Percentiles rank a stretch among this genome's conserved stretches.
Evolutionary conservation across 2,113 vertebrate genomes (phyloP).

Genomic region (Pluvianellus socialis): DNA sequence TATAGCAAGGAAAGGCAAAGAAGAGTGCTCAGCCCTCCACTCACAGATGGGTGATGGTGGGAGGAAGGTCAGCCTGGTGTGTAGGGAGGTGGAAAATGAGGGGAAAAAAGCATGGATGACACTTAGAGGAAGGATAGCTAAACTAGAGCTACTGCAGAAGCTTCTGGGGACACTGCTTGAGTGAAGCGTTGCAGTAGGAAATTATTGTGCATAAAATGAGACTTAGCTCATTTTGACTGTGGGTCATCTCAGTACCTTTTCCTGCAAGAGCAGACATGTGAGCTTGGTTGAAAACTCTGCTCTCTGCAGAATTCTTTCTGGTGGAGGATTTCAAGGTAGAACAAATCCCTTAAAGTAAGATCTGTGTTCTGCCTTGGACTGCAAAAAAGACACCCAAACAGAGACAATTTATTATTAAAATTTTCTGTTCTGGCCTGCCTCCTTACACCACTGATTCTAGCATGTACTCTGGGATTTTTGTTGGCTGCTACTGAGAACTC

Average conservation of each 20-base stretch:
- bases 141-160: background rate
- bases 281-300: background rate
- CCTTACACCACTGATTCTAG: background rate
- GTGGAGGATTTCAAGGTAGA: background rate
- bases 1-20: background rate
- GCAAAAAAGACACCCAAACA: background rate
- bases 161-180: background rate
- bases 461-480: background rate
- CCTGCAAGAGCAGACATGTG: background rate
- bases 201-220: background rate
- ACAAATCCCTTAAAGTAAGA: background rate
- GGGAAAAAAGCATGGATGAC: rapidly evolving
- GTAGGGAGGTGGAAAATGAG: background rate
- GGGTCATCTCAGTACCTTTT: background rate
- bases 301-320: background rate
- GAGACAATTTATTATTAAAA: background rate
- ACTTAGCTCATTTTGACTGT: background rate
- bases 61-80: background rate
- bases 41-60: background rate
- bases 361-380: background rate
- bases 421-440: background rate
- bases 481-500: background rate
- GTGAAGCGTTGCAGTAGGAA: background rate
- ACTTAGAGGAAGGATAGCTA: background rate
- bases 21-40: background rate